phyloP scores from a whole-genome alignment of 2,888 invertebrate species.

The Oscheius sp. region DNA sequence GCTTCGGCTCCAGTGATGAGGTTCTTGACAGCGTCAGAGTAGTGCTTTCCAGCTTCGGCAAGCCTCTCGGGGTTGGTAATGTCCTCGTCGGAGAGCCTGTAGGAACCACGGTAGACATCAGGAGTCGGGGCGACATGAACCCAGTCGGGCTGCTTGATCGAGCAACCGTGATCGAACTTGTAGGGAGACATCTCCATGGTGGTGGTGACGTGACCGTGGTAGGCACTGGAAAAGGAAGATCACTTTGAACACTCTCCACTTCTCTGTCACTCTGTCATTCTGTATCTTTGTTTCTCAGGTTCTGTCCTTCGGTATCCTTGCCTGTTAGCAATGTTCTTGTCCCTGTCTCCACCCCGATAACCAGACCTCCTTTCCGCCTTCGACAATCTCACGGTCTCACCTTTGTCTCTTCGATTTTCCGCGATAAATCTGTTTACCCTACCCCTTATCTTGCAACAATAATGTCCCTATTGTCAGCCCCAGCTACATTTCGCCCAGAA shows the following conservation, averaged over 20 bases:
- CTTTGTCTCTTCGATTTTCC: too few species aligned
- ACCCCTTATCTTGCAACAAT: too few species aligned
- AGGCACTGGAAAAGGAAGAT: slow-evolving; percentile 83
- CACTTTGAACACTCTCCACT: neutral
- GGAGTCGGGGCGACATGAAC: slow-evolving; percentile 85
- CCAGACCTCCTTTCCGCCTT: neutral
- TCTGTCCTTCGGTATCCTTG: too few species aligned
- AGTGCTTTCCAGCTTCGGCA: slow-evolving; percentile 82
- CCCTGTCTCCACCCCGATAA: neutral
- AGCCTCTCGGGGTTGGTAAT: slow-evolving; percentile 77
- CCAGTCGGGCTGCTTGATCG: slow-evolving; percentile 79
- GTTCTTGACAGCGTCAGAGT: slow-evolving; percentile 84
- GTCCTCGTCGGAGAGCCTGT: slow-evolving; percentile 78
- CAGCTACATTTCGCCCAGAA: neutral
- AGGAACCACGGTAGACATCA: slow-evolving; percentile 91
- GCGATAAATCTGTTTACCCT: too few species aligned
- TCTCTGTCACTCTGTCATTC: too few species aligned
- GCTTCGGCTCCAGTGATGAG: slow-evolving; percentile 62
- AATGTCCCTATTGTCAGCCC: too few species aligned
- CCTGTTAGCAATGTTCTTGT: too few species aligned
- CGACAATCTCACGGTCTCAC: neutral
- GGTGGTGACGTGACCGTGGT: slow-evolving; percentile 96
- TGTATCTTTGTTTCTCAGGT: too few species aligned
- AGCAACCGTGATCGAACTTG: slow-evolving; percentile 91
- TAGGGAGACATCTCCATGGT: slow-evolving; percentile 97